Evolutionary conservation across 2,888 invertebrate genomes (phyloP).

Genomic region (Keiferia lycopersicella): DNA sequence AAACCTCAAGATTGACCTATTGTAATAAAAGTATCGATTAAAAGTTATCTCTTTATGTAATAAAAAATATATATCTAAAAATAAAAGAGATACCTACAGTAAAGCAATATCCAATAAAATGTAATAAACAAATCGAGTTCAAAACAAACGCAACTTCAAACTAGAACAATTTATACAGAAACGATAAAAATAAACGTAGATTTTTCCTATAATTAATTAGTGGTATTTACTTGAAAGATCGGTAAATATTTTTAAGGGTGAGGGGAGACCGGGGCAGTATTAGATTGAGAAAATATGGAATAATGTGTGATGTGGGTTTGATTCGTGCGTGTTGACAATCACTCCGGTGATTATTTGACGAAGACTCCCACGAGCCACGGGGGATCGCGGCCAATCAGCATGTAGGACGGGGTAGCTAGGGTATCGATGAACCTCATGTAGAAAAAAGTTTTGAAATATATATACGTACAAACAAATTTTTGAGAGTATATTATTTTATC

Average conservation of each 20-base stretch:
- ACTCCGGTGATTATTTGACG: slow-evolving; percentile 74
- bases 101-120: slow-evolving; percentile 6
- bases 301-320: slow-evolving; percentile 53
- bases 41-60: too few relatives aligned
- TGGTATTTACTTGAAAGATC: slow-evolving; percentile 10
- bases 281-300: slow-evolving; percentile 32
- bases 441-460: too few relatives aligned
- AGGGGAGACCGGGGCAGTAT: slow-evolving; percentile 28
- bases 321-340: slow-evolving; percentile 75
- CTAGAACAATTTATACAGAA: background rate
- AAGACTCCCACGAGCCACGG: slow-evolving; percentile 56
- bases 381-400: slow-evolving; percentile 52
- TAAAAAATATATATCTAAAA: background rate
- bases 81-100: background rate
- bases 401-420: slow-evolving; percentile 34
- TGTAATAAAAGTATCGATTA: too few relatives aligned
- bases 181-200: background rate
- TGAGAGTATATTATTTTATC: too few relatives aligned
- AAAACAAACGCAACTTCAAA: background rate
- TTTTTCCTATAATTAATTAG: slow-evolving; percentile 10
- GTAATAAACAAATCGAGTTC: background rate
- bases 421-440: slow-evolving; percentile 26
- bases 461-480: too few relatives aligned
- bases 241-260: slow-evolving; percentile 11
- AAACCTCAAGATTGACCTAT: too few relatives aligned